Conservation (phyloP, 2,888 invertebrate species). For the Lepidocyrtoides sp. region DNA sequence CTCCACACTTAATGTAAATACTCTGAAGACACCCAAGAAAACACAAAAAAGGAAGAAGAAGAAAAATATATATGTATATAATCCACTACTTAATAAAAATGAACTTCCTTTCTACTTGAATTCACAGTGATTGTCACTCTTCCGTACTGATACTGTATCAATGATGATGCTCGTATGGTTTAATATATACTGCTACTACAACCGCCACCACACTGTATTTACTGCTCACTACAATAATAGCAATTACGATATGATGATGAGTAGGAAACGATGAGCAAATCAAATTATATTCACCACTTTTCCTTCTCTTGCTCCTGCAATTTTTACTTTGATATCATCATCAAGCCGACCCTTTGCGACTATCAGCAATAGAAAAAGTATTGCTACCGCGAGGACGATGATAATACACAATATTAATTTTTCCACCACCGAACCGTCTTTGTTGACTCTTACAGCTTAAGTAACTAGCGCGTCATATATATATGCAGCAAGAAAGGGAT, state of each 20-base stretch:
- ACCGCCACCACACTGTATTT: neutral
- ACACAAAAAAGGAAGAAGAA: neutral
- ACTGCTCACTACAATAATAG: neutral
- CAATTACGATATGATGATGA: neutral
- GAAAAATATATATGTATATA: neutral
- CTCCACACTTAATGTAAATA: slow-evolving; percentile 3
- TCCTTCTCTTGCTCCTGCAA: slow-evolving; percentile 29
- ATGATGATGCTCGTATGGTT: slow-evolving; percentile 11
- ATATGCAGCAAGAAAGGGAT: slow-evolving; percentile 41
- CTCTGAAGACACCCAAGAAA: neutral
- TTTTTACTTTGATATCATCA: slow-evolving; percentile 52
- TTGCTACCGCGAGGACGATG: slow-evolving; percentile 19
- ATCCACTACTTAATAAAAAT: neutral
- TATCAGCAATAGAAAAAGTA: neutral
- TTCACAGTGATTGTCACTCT: neutral
- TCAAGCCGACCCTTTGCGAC: slow-evolving; percentile 17
- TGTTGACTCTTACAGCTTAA: slow-evolving; percentile 60
- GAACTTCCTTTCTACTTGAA: neutral
- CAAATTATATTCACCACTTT: slow-evolving; percentile 43
- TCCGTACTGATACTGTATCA: neutral
- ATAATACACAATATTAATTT: slow-evolving; percentile 39
- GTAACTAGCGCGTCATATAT: slow-evolving; percentile 50
- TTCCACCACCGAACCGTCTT: slow-evolving; percentile 43
- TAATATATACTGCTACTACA: slow-evolving; percentile 14
- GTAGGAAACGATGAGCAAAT: slow-evolving; percentile 27